Evolutionary conservation across 2,888 invertebrate species (phyloP).

Genomic region (Athrips mouffetella): DNA sequence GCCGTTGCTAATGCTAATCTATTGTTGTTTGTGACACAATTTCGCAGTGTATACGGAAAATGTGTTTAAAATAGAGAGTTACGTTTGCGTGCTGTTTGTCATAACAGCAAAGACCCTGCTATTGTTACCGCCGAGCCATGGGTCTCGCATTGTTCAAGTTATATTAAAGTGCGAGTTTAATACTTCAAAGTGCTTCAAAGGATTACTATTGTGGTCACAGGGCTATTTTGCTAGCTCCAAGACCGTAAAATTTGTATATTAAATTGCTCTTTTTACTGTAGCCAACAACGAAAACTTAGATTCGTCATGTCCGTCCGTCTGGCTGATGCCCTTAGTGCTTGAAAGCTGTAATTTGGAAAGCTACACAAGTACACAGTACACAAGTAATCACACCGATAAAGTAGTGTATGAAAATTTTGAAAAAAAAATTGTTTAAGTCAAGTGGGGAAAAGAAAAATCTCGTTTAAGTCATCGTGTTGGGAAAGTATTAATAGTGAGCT

Average conservation of each 20-base stretch:
- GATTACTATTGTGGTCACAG: conserved; percentile 62
- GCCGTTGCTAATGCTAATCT: not conserved
- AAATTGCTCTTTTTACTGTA: not conserved
- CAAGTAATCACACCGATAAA: too few relatives aligned
- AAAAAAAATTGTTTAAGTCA: too few relatives aligned
- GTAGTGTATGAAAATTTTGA: too few relatives aligned
- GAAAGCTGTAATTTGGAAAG: too few relatives aligned
- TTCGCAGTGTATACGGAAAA: not conserved
- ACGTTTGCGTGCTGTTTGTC: not conserved
- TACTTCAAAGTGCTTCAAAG: conserved; percentile 69
- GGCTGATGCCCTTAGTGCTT: too few relatives aligned
- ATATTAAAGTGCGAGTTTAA: conserved; percentile 69
- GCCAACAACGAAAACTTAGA: not conserved
- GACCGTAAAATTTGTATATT: conserved; percentile 25
- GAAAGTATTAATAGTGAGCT: too few relatives aligned
- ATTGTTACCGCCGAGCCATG: conserved; percentile 63
- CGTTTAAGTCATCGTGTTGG: too few relatives aligned
- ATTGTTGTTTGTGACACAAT: not conserved
- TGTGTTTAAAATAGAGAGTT: not conserved
- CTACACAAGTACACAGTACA: too few relatives aligned
- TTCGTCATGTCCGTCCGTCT: too few relatives aligned
- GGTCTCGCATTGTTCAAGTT: conserved; percentile 69
- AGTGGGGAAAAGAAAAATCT: too few relatives aligned
- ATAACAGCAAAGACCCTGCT: conserved; percentile 25
- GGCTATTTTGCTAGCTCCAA: conserved; percentile 43